Evolutionary conservation across 2,888 invertebrate genomes (phyloP), one percentile per base, ranked within the genome.

Genomic region (Beris morrisii): DNA sequence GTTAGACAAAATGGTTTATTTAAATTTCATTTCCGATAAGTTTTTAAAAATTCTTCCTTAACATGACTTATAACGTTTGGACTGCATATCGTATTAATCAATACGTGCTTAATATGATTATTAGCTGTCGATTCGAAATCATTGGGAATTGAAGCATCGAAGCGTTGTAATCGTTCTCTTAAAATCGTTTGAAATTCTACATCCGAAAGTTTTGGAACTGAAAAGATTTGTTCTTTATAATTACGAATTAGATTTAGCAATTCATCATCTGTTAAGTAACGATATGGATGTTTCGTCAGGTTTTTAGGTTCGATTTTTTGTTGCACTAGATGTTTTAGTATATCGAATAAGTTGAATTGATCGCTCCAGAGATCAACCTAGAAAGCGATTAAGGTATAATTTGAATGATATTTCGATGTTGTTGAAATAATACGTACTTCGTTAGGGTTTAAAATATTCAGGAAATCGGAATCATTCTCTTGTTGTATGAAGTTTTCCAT

Each of bases 31-130:
- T 69, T 78, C 28, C 9, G 38, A 38, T 38, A 38, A 38, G 7
- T 77, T 67, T 78, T 73, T 48, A 82, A 78, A 69, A 85, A 78
- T 73, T 85, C 85, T 38, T 82, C 79, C 70, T 84, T 85, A 4
- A 85, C 83, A 4, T 80, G 70, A 66, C 83, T 81, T 71, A 90
- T 83, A 53, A 88, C 84, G 70, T 84, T 83, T 56, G 83, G 84
- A 73, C 88, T 84, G 74, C 88, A 87, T 72, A 89, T 83, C 32
- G 88, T 83, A 76, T 89, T 86, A 31, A 90, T 83, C 45, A 90
- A 76, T 46, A 83, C 80, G 71, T 83, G 81, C 28, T 83, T 82
- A 43, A 64, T 30, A 11, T 48, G 11, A 4, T 54, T 53, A 9
- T 44, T 44, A 5, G 13, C 11, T 5, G 15, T 43, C 4, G 7